Conservation (phyloP, 2,888 invertebrate species). For the Rotaria magnacalcarata region DNA sequence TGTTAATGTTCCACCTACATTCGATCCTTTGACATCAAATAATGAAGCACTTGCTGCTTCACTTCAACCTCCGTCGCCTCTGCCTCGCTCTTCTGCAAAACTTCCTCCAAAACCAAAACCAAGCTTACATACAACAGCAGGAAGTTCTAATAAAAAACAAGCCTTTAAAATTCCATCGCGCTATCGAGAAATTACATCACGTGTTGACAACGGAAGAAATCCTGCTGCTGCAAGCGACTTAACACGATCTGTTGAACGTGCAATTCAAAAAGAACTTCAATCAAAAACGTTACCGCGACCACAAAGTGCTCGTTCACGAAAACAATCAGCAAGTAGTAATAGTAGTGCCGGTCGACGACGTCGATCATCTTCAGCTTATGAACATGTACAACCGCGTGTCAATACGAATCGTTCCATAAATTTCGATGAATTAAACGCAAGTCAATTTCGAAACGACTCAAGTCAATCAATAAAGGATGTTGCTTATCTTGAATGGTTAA, state of each 20-base stretch:
- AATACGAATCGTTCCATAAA: constrained; percentile 28
- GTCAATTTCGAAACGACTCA: not conserved
- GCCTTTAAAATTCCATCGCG: not conserved
- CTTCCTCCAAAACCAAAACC: not conserved
- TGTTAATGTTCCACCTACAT: not conserved
- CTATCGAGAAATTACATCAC: not conserved
- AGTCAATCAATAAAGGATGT: not conserved
- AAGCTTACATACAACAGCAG: not conserved
- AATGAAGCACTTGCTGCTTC: not conserved
- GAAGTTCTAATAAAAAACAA: not conserved
- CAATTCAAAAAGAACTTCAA: not conserved
- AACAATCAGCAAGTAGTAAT: not conserved
- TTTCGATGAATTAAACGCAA: constrained; percentile 15
- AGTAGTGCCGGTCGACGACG: not conserved
- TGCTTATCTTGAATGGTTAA: constrained; percentile 4
- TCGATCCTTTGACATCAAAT: not conserved
- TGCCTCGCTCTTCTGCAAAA: not conserved
- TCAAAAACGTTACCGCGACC: not conserved
- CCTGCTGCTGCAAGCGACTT: not conserved
- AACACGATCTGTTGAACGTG: not conserved
- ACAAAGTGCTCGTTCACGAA: not conserved
- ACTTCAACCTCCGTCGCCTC: not conserved
- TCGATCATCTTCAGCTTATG: not conserved
- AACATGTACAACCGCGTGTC: constrained; percentile 4
- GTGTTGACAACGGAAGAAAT: not conserved